A percentile compares a stretch with the other conserved stretches of the same genome.
Conservation (phyloP, 2,888 invertebrate species). For the Acrobasis repandana region DNA sequence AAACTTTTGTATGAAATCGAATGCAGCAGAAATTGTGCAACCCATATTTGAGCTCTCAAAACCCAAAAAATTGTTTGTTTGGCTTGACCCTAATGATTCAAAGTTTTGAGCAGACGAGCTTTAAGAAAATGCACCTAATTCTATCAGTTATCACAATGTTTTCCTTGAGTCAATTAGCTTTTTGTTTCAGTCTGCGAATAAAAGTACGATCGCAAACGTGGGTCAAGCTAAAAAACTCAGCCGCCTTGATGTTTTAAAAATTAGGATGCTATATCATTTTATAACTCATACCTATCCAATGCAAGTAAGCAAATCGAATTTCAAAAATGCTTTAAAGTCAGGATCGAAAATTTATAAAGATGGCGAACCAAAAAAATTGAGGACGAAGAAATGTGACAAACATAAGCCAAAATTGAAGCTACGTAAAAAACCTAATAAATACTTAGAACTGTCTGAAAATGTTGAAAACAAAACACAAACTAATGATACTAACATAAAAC, state of each 20-base stretch:
- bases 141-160: too few species aligned
- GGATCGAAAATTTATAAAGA: not conserved
- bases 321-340: conserved; percentile 1
- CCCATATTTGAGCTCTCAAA: too few species aligned
- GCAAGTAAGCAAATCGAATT: not conserved
- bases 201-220: not conserved
- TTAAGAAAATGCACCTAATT: too few species aligned
- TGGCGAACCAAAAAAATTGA: too few species aligned
- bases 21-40: too few species aligned
- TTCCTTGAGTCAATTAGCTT: not conserved
- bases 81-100: too few species aligned
- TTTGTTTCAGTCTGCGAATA: not conserved
- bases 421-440: conserved; percentile 4
- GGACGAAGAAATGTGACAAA: not conserved
- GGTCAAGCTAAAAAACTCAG: not conserved
- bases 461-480: not conserved
- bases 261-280: conserved; percentile 1
- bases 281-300: not conserved
- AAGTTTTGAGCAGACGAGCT: too few species aligned
- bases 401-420: not conserved
- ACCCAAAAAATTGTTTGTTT: too few species aligned
- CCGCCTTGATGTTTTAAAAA: conserved; percentile 1
- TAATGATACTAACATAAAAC: not conserved
- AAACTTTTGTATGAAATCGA: not conserved
- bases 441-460: not conserved